These are phyloP conservation scores for Aegotheles bennettii DNA, from an alignment of 2,113 vertebrate species.

Conservation along the genomic window DNA sequence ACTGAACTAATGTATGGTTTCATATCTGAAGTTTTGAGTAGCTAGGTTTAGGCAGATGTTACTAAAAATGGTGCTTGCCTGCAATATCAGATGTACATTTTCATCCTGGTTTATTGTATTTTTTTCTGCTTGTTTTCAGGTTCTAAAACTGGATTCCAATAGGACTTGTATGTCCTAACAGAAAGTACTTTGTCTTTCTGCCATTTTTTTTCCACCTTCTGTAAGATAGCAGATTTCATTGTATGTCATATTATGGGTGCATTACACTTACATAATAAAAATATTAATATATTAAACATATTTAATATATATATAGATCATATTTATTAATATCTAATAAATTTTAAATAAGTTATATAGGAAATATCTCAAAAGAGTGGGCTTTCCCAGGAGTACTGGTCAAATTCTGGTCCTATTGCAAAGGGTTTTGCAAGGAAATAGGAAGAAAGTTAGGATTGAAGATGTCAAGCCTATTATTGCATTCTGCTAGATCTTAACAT, in stretches of 20 bases:
- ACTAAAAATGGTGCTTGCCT: not conserved
- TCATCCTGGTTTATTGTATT: not conserved
- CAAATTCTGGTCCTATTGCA: not conserved
- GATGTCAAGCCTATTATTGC: not conserved
- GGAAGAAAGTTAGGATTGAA: not conserved
- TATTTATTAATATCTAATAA: too few relatives aligned
- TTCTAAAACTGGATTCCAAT: not conserved
- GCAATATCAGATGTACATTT: not conserved
- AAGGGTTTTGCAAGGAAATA: not conserved
- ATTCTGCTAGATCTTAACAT: not conserved
- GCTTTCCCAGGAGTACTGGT: not conserved
- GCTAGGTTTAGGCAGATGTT: not conserved
- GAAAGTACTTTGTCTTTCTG: not conserved
- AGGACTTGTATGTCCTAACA: not conserved
- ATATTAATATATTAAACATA: not conserved
- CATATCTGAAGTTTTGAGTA: not conserved
- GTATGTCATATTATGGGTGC: not conserved
- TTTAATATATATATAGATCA: not conserved
- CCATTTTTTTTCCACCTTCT: not conserved
- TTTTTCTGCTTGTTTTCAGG: not conserved
- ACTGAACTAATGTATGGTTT: not conserved
- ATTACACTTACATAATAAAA: not conserved
- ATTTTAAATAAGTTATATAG: not conserved
- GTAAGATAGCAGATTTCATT: not conserved
- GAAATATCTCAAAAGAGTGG: not conserved